Evolutionary conservation across 1,140 invertebrate genomes (phyloP), one percentile per base, ranked within the genome.

Genomic region (Archivesica marissinica): DNA sequence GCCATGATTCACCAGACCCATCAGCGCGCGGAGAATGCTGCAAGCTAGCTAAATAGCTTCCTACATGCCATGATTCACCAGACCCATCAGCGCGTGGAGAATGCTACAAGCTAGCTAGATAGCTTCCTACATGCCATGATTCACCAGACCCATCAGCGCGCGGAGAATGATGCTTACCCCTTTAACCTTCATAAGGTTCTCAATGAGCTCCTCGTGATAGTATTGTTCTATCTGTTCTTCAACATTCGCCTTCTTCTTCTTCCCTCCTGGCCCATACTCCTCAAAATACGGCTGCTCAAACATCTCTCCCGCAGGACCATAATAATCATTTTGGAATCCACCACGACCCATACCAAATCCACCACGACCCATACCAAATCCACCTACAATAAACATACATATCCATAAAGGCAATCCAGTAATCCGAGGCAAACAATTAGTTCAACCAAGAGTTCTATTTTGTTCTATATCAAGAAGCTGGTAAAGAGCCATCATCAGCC

Each of bases 131-230:
- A n/a, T n/a, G n/a, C n/a, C n/a, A n/a, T n/a, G n/a, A n/a, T n/a
- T n/a, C n/a, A n/a, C n/a, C n/a, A n/a, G n/a, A n/a, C n/a, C n/a
- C n/a, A n/a, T n/a, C n/a, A n/a, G n/a, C n/a, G n/a, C n/a, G n/a
- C n/a, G n/a, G n/a, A n/a, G n/a, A n/a, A n/a, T n/a, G n/a, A n/a
- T n/a, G n/a, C n/a, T n/a, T n/a, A 82, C 79, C 50, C 79, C 79
- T 59, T 82, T 82, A 1, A 82, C 79, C 47, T 82, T 68, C 52
- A 82, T 39, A 0, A 82, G 41, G 20, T 82, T 82, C n/a, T 82
- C 79, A 59, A 82, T 74, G 0, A 82, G 68, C 52, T 82, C 79
- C 41, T 82, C 66, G 33, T 82, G 79, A 38, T 82, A 82, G 52
- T 82, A 82, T 23, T 50, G 39, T 15, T 82, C 79, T 13, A 82